These are phyloP conservation scores for Hetaerina titia DNA, from an alignment of 2,888 invertebrate species.

Conservation along the genomic window DNA sequence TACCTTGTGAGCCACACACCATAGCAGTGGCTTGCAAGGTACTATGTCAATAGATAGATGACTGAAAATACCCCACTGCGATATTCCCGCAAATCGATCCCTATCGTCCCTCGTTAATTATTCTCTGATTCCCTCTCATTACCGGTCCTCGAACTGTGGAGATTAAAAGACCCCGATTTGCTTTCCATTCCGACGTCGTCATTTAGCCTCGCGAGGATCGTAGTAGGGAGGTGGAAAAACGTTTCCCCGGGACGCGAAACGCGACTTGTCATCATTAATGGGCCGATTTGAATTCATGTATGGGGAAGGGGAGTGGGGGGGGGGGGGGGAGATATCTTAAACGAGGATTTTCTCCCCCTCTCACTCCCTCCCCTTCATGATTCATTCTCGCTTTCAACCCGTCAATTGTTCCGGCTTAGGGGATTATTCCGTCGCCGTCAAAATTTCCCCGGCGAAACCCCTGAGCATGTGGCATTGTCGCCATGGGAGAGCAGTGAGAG, in stretches of 20 bases:
- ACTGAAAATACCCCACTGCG: not conserved
- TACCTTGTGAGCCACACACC: too few relatives aligned
- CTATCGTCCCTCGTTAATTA: not conserved
- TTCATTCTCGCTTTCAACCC: not conserved
- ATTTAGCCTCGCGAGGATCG: not conserved
- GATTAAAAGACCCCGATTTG: not conserved
- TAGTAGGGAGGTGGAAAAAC: not conserved
- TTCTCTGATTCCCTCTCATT: not conserved
- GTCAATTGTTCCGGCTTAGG: not conserved
- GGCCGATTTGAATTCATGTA: constrained; percentile 22
- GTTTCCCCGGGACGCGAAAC: not conserved
- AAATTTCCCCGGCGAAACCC: too few relatives aligned
- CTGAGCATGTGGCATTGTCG: too few relatives aligned
- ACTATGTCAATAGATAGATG: too few relatives aligned
- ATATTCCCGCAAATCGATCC: not conserved
- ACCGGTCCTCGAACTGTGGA: constrained; percentile 11
- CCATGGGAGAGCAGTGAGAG: too few relatives aligned
- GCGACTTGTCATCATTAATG: constrained; percentile 48
- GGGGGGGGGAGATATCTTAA: constrained; percentile 1
- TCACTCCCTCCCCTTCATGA: not conserved
- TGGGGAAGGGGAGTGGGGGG: too few relatives aligned
- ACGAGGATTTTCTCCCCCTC: constrained; percentile 18
- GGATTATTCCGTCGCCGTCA: not conserved
- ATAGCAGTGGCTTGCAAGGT: too few relatives aligned
- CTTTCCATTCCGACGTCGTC: not conserved